These are phyloP conservation scores for Urocynchramus pylzowi DNA, from an alignment of 2,113 vertebrate species.

Conservation along the genomic window DNA sequence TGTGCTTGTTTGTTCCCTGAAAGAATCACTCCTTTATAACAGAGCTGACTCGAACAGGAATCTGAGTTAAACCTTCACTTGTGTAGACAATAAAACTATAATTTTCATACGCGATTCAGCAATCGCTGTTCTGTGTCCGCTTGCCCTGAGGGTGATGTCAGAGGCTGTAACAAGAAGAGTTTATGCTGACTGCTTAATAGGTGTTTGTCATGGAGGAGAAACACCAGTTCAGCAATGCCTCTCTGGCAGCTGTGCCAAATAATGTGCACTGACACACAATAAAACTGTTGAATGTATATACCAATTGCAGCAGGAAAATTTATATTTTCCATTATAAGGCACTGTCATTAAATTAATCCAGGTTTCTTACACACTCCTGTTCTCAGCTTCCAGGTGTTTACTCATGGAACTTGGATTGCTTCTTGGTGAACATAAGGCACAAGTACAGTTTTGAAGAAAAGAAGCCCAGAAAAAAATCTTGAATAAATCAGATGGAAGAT, in stretches of 20 bases:
- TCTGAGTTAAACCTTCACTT: conserved; percentile 74
- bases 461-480: background rate
- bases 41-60: conserved; percentile 67
- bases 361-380: background rate
- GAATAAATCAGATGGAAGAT: background rate
- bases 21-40: conserved; percentile 79
- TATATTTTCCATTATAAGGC: background rate
- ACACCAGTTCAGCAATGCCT: conserved; percentile 48
- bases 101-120: conserved; percentile 76
- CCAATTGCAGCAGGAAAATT: conserved; percentile 3
- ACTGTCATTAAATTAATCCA: background rate
- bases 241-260: conserved; percentile 61
- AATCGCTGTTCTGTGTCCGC: conserved; percentile 68
- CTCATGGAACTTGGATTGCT: background rate
- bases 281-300: conserved; percentile 45
- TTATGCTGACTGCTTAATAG: conserved; percentile 73
- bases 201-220: conserved; percentile 71
- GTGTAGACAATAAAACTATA: conserved; percentile 80
- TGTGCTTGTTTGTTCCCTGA: conserved; percentile 79
- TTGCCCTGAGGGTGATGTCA: conserved; percentile 74
- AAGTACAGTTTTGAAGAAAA: background rate
- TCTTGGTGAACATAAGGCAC: background rate
- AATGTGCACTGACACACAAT: conserved; percentile 37
- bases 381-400: background rate
- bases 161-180: conserved; percentile 65